Conservation (phyloP, 2,113 vertebrate genomes). For the Bettongia penicillata region DNA sequence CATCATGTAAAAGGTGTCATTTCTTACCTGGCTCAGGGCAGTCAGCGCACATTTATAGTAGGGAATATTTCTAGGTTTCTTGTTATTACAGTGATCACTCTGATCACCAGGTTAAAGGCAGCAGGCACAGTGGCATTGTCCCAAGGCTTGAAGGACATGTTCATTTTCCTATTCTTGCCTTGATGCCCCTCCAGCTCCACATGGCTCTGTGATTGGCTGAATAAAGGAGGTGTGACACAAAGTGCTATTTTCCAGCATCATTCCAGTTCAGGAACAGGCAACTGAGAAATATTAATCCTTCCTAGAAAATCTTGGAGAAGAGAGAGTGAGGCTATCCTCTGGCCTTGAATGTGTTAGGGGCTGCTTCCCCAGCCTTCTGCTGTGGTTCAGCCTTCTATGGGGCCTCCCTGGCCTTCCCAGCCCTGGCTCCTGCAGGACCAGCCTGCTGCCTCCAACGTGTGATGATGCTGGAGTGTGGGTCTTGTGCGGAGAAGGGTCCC, state of each 20-base stretch:
- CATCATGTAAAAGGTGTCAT: background rate
- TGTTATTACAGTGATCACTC: fast-evolving
- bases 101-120: background rate
- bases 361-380: too few relatives aligned
- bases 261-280: background rate
- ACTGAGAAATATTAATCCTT: background rate
- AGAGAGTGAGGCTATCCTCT: background rate
- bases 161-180: background rate
- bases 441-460: background rate
- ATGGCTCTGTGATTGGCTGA: background rate
- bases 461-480: background rate
- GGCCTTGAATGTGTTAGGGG: background rate
- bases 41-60: background rate
- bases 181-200: background rate
- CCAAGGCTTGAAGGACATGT: background rate
- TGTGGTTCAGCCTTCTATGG: too few relatives aligned
- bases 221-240: background rate
- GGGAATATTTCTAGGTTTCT: background rate
- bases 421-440: background rate
- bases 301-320: background rate
- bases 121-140: background rate
- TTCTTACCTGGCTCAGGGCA: background rate
- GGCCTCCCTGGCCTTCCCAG: background rate
- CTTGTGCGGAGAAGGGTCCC: background rate
- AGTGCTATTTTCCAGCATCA: background rate